Evolutionary conservation across 2,888 invertebrate genomes (phyloP), one percentile per base, ranked within the genome.

Genomic region (Watsonalla binaria): DNA sequence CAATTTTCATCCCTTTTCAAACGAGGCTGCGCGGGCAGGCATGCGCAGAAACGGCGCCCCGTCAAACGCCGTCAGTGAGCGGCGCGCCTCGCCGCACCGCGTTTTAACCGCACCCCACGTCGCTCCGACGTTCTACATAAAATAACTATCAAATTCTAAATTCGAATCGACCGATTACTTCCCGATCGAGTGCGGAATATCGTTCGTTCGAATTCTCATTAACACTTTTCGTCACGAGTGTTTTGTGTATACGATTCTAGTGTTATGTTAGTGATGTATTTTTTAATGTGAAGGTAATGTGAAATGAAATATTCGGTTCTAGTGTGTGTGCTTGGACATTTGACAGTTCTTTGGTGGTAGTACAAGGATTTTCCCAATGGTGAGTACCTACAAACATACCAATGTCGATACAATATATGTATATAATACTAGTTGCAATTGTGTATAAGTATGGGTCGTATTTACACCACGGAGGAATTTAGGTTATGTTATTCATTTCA

Each of bases 1-100:
- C 72, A 75, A 74, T 73, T 75, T 75, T 76, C 78, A 73, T 79
- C 81, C 71, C 73, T 70, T 72, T 71, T 73, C 67, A 65, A 66
- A 66, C 70, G 73, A 79, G 76, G 76, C 73, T 86, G 88, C 87
- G 87, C 86, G 86, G 76, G 69, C 73, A 80, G 67, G 72, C 84
- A 85, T 90, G 89, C 89, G 89, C 89, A 89, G 78, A 76, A 60
- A 56, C 52, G 45, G 45, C 62, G 60, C 70, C 70, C 70, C 72
- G 71, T 80, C 82, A 82, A 79, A 82, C 70, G 74, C 79, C 77
- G 74, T 73, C 85, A 86, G 88, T 81, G 70, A 71, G 74, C 81
- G 82, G 74, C 71, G 76, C 73, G 80, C 75, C 74, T 78, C 78
- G 83, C 76, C 83, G 87, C 78, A 79, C 72, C 74, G 74, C 63